phyloP scores from a whole-genome alignment of 1,140 invertebrate genomes.

The Drosophila paulistorum region DNA sequence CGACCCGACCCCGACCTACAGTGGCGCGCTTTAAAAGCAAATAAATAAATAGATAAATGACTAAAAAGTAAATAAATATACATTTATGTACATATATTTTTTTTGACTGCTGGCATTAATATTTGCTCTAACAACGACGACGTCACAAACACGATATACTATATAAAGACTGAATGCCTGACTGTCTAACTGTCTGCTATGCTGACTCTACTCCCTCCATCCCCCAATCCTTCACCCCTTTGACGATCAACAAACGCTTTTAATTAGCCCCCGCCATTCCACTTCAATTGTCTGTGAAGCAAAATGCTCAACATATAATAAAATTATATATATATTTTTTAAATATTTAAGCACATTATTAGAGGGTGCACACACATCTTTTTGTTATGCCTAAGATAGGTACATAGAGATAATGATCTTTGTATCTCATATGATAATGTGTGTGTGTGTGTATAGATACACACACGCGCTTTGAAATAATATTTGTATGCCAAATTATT shows the following conservation, averaged over 20 bases:
- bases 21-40: slow-evolving; percentile 75
- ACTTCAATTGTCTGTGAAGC: slow-evolving; percentile 61
- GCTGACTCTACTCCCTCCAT: neutral
- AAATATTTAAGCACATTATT: slow-evolving; percentile 77
- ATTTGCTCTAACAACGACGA: slow-evolving; percentile 55
- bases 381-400: slow-evolving; percentile 32
- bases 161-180: slow-evolving; percentile 13
- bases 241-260: slow-evolving; percentile 41
- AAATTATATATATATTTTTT: slow-evolving; percentile 60
- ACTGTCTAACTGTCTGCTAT: slow-evolving; percentile 27
- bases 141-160: slow-evolving; percentile 45
- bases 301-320: slow-evolving; percentile 51
- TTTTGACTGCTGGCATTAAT: slow-evolving; percentile 68
- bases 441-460: neutral
- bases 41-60: slow-evolving; percentile 81
- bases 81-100: slow-evolving; percentile 51
- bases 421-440: slow-evolving; percentile 27
- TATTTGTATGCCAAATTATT: slow-evolving; percentile 50
- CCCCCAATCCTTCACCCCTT: neutral
- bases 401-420: slow-evolving; percentile 22
- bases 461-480: slow-evolving; percentile 27
- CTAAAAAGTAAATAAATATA: slow-evolving; percentile 79
- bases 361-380: slow-evolving; percentile 65
- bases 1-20: slow-evolving; percentile 52
- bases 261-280: slow-evolving; percentile 58